These are phyloP conservation scores for Lemur catta DNA, from an alignment of 2,797 vertebrate species.

Conservation along the genomic window DNA sequence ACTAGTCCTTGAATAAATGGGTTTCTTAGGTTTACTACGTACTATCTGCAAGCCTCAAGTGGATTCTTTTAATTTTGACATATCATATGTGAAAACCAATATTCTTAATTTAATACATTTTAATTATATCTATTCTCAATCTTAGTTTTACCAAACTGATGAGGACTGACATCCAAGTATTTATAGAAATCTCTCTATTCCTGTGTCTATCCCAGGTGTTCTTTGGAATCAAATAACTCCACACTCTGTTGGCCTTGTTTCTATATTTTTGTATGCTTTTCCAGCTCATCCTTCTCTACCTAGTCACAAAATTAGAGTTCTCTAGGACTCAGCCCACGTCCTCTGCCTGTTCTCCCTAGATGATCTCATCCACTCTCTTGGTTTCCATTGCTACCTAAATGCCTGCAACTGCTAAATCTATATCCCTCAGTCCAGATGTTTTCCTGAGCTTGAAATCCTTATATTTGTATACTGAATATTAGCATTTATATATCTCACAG, in stretches of 20 bases:
- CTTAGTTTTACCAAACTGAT: slow-evolving; percentile 20
- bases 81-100: neutral
- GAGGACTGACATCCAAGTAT: neutral
- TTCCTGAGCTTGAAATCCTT: neutral
- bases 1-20: neutral
- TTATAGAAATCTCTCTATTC: neutral
- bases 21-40: neutral
- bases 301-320: neutral
- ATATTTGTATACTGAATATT: neutral
- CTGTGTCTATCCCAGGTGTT: slow-evolving; percentile 19
- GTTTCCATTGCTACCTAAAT: neutral
- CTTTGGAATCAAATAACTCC: neutral
- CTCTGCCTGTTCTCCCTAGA: neutral
- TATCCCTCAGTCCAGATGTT: neutral
- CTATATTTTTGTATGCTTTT: neutral
- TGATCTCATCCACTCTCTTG: neutral
- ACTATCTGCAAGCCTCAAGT: neutral
- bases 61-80: slow-evolving; percentile 7
- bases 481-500: neutral
- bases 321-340: neutral
- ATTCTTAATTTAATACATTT: neutral
- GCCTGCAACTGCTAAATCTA: neutral
- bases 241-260: neutral
- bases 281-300: neutral
- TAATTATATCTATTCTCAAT: neutral